Evolutionary conservation across 1,140 invertebrate genomes (phyloP).

Genomic region (Stratiolaelaps scimitus): DNA sequence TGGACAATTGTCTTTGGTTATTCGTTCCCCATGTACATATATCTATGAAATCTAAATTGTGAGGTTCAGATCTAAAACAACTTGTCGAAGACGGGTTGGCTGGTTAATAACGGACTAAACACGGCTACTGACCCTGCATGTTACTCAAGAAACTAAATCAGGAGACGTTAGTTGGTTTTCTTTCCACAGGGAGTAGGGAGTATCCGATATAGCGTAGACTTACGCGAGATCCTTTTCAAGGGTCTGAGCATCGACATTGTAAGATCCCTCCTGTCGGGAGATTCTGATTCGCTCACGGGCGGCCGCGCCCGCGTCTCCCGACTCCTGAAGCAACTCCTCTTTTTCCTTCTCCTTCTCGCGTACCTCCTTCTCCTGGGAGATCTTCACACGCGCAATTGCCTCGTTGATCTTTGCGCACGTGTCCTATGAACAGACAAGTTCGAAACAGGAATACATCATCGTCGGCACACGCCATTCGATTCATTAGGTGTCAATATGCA

Average conservation of each 20-base stretch:
- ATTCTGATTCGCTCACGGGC: conserved; percentile 54
- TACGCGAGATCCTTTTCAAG: conserved; percentile 78
- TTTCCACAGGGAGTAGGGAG: no score
- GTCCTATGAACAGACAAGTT: neutral
- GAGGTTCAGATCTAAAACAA: no score
- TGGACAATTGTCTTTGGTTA: no score
- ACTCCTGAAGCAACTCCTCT: neutral
- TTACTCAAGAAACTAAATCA: no score
- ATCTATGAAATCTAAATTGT: no score
- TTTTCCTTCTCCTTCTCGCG: neutral
- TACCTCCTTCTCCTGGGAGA: conserved; percentile 26
- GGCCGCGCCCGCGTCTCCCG: conserved; percentile 49
- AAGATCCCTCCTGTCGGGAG: conserved; percentile 65
- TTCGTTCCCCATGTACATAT: no score
- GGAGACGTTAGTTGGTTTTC: no score
- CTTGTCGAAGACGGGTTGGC: no score
- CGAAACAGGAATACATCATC: neutral
- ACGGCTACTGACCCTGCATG: no score
- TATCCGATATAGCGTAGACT: conserved; percentile 36
- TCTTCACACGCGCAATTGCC: conserved; percentile 24
- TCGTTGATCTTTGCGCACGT: conserved; percentile 29
- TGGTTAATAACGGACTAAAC: no score
- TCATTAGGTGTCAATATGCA: no score
- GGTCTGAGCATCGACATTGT: conserved; percentile 74
- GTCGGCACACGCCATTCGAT: no score